Conservation (phyloP, 2,797 vertebrate genomes). For the Knipowitschia caucasica region DNA sequence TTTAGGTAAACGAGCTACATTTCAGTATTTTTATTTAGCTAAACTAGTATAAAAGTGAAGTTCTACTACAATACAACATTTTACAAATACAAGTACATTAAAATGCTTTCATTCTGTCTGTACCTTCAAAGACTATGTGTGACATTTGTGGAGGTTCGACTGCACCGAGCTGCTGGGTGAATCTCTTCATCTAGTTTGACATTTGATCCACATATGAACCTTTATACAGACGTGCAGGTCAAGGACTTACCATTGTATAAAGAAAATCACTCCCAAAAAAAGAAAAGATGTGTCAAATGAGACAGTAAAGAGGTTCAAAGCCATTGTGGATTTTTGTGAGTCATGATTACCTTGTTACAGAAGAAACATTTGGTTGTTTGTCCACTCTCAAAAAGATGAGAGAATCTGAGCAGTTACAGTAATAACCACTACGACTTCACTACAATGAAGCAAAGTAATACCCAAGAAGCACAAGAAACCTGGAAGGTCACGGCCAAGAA, state of each 20-base stretch:
- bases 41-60: background rate
- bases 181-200: constrained; percentile 22
- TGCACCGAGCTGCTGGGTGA: background rate
- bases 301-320: constrained; percentile 11
- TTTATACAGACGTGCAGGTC: background rate
- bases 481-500: constrained; percentile 25
- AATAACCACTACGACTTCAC: background rate
- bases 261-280: constrained; percentile 8
- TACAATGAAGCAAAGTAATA: constrained; percentile 26
- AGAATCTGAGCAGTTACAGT: constrained; percentile 44
- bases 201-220: constrained; percentile 24
- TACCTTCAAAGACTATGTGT: background rate
- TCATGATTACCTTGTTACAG: constrained; percentile 27
- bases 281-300: constrained; percentile 12
- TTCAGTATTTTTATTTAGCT: background rate
- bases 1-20: no score
- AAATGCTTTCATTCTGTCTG: background rate
- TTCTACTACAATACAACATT: background rate
- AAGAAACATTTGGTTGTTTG: constrained; percentile 24
- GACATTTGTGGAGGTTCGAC: constrained; percentile 10
- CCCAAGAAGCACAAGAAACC: constrained; percentile 25
- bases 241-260: background rate
- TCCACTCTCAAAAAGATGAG: constrained; percentile 27
- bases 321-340: constrained; percentile 24
- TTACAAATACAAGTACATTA: background rate